These are phyloP conservation scores for Halocynthia roretzi DNA, from an alignment of 23 tunicate genomes.

Conservation along the genomic window DNA sequence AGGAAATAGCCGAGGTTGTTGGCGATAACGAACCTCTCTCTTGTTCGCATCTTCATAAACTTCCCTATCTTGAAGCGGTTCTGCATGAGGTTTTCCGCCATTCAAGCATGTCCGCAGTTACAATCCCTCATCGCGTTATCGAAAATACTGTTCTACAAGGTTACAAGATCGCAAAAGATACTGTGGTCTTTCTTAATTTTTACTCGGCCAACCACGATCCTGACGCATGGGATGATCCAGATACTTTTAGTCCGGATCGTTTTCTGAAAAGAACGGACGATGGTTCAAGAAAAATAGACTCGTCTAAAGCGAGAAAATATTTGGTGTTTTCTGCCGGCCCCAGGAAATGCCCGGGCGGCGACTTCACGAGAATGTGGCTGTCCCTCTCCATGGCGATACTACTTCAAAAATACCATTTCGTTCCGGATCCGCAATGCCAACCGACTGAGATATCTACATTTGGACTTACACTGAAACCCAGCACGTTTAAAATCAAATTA, in stretches of 20 bases:
- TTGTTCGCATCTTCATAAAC: slow-evolving; percentile 13
- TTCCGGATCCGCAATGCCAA: slow-evolving; percentile 2
- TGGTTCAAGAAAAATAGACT: not conserved
- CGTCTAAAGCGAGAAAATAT: not conserved
- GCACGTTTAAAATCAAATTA: slow-evolving; percentile 6
- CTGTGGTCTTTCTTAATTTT: slow-evolving; percentile 20
- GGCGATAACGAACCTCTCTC: slow-evolving; percentile 17
- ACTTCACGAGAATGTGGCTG: slow-evolving; percentile 12
- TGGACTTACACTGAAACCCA: slow-evolving; percentile 21
- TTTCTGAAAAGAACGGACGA: slow-evolving; percentile 6
- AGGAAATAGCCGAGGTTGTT: slow-evolving; percentile 14
- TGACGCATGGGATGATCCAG: slow-evolving; percentile 25
- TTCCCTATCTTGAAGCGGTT: slow-evolving; percentile 32
- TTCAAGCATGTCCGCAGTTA: slow-evolving; percentile 26
- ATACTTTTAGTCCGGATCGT: slow-evolving; percentile 22
- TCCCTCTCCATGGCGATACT: slow-evolving; percentile 20
- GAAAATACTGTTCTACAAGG: slow-evolving; percentile 21
- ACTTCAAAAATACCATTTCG: slow-evolving; percentile 15
- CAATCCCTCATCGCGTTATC: slow-evolving; percentile 38
- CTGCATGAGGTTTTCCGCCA: slow-evolving; percentile 39
- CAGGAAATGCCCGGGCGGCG: slow-evolving; percentile 34
- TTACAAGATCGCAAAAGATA: slow-evolving; percentile 23
- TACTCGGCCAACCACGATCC: slow-evolving; percentile 39
- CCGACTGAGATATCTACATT: slow-evolving; percentile 4
- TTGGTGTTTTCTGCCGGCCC: slow-evolving; percentile 27